Base-by-base conservation (phyloP, 2,888 invertebrate species). In the Polia nebulosa region DNA sequence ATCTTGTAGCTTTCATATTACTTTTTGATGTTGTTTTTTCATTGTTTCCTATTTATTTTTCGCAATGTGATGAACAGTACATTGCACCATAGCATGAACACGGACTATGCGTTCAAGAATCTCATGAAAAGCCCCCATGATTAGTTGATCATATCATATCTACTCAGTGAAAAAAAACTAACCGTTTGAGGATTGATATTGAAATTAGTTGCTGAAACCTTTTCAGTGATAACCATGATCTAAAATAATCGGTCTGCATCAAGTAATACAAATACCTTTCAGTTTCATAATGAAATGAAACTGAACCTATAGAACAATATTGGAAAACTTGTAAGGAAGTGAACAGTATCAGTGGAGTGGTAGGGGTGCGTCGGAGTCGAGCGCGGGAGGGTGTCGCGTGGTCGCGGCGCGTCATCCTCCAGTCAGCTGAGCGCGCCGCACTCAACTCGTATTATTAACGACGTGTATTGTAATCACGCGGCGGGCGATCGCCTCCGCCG, bases 391-490 rank as follows among this genome's bases (percentile, higher is more conserved):
- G 61, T 68, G 61, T 70, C 72, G 69, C 44, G 51, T 36, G 65
- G 75, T 68, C 66, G 71, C 65, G 67, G 56, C 64, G 32, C 62
- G 62, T 72, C 77, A 76, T 65, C 41, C 53, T 22, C 72, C 88
- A 87, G 87, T 85, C 82, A 87, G 86, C 83, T 84, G 87, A 86
- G 85, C 81, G 82, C 84, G 84, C 85, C 89, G 90, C 91, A 89
- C 89, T 90, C 88, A 83, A 87, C 91, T 91, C 91, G 91, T 93
- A 95, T 94, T 95, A 95, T 95, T 95, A 95, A 95, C 95, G 93
- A 94, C 92, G 93, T 95, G 95, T 95, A 95, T 95, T 95, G 95
- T 95, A 95, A 95, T 95, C 94, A 95, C 94, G 95, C 95, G 95
- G 95, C 94, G 92, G 94, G 95, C 95, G 94, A 95, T 95, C 95